Evolutionary conservation across 2,797 vertebrate species (phyloP), one percentile per base, ranked within the genome.

Genomic region (Parotocinclus haroldoi): DNA sequence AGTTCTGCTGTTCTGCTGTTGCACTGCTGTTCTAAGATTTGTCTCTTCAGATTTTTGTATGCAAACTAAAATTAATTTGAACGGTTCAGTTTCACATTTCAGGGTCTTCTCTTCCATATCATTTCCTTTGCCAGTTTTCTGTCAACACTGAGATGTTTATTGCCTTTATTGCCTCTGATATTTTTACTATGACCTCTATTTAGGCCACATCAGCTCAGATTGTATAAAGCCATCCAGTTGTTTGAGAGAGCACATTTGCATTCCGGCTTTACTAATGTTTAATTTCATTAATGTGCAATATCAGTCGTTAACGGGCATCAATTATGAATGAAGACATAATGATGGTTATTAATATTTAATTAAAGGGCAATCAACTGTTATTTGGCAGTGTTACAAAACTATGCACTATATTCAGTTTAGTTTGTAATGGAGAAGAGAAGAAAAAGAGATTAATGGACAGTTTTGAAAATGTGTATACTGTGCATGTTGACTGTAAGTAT

Each of bases 341-440:
- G 87, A 89, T 80, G 81, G 84, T 74, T 84, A 89, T 91, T 89
- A 90, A 90, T 91, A 90, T 91, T 91, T 91, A 87, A 92, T 91
- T 91, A 88, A 91, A 87, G 85, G 86, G 86, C 88, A 91, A 91
- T 92, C 89, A 90, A 90, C 86, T 90, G 88, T 91, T 91, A 90
- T 91, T 91, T 91, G 87, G 86, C 88, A 84, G 83, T 79, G 88
- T 87, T 89, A 89, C 87, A 88, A 89, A 90, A 88, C 87, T 85
- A 86, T 87, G 85, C 87, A 86, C 86, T 85, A 84, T 83, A 83
- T 70, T 78, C 70, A 84, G 85, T 84, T 88, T 81, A 81, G 79
- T 77, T 72, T 71, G 73, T 86, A 84, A 42, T 42, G 7, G 40
- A 42, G 40, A 42, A 9, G 40, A 42, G 40, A 11, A 42, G 40